These are phyloP conservation scores for Panagrolaimus sp. DNA, from an alignment of 1,140 invertebrate species.

Conservation along the genomic window DNA sequence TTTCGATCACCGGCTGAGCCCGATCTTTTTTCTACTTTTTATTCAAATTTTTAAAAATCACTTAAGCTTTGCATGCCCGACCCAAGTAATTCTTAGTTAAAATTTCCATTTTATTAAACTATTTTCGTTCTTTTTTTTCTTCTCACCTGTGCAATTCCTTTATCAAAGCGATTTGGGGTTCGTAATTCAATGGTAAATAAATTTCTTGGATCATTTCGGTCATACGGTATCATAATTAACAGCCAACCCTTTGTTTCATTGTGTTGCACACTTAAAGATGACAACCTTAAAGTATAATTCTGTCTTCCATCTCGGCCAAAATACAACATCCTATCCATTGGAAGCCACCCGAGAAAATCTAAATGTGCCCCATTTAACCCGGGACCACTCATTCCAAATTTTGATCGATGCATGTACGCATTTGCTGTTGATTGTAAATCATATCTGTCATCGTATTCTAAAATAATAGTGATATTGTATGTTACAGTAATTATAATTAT, in stretches of 20 bases:
- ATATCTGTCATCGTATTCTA: conserved; percentile 56
- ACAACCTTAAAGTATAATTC: conserved; percentile 55
- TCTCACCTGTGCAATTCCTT: conserved; percentile 41
- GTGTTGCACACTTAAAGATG: conserved; percentile 53
- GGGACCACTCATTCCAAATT: conserved; percentile 55
- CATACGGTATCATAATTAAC: conserved; percentile 53
- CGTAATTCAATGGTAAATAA: conserved; percentile 52
- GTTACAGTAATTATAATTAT: neutral
- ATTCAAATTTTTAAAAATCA: too few relatives aligned
- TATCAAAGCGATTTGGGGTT: conserved; percentile 45
- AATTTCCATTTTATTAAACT: too few relatives aligned
- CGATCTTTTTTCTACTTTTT: too few relatives aligned
- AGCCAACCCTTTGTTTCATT: conserved; percentile 49
- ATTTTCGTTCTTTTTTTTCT: neutral
- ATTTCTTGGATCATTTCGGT: conserved; percentile 47
- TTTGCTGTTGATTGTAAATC: conserved; percentile 58
- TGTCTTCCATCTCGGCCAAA: conserved; percentile 50
- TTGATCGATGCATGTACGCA: conserved; percentile 55
- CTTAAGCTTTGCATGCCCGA: too few relatives aligned
- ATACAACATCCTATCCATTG: conserved; percentile 55
- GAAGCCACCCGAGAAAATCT: conserved; percentile 57
- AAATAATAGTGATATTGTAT: conserved; percentile 19
- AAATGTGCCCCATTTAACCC: conserved; percentile 55
- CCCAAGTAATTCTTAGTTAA: too few relatives aligned
- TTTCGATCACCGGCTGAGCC: too few relatives aligned